phyloP scores from a whole-genome alignment of 2,888 invertebrate species.

The Heliconius sara region DNA sequence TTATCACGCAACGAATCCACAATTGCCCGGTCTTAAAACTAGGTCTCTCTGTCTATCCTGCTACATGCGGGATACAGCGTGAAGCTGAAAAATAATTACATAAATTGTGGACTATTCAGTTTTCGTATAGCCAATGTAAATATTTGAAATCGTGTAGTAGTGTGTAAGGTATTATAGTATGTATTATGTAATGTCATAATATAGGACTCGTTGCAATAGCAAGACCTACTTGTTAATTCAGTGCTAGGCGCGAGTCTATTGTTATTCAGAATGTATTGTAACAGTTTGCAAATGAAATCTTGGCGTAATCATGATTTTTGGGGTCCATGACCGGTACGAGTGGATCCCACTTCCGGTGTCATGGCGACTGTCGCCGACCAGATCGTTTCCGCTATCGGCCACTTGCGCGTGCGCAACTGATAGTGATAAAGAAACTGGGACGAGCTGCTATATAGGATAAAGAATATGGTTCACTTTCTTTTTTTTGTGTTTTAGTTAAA shows the following conservation, averaged over 20 bases:
- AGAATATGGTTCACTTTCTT: conserved; percentile 33
- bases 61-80: too few species aligned
- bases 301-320: conserved; percentile 60
- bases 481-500: neutral
- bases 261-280: conserved; percentile 62
- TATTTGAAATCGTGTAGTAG: neutral
- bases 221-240: conserved; percentile 66
- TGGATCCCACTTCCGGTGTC: conserved; percentile 61
- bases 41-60: too few species aligned
- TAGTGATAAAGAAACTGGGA: conserved; percentile 51
- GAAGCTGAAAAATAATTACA: too few species aligned
- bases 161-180: conserved; percentile 6
- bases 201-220: conserved; percentile 49
- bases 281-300: conserved; percentile 64
- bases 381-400: conserved; percentile 67
- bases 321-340: conserved; percentile 72
- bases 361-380: conserved; percentile 55
- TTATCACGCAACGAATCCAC: too few species aligned
- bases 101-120: neutral
- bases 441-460: conserved; percentile 32
- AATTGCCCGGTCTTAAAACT: too few species aligned
- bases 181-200: conserved; percentile 41
- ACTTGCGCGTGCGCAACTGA: conserved; percentile 57
- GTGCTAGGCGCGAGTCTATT: conserved; percentile 63
- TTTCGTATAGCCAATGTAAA: neutral